Evolutionary conservation across 2,888 invertebrate species (phyloP), one percentile per base, ranked within the genome.

Genomic region (Lordiphosa fenestrarum): DNA sequence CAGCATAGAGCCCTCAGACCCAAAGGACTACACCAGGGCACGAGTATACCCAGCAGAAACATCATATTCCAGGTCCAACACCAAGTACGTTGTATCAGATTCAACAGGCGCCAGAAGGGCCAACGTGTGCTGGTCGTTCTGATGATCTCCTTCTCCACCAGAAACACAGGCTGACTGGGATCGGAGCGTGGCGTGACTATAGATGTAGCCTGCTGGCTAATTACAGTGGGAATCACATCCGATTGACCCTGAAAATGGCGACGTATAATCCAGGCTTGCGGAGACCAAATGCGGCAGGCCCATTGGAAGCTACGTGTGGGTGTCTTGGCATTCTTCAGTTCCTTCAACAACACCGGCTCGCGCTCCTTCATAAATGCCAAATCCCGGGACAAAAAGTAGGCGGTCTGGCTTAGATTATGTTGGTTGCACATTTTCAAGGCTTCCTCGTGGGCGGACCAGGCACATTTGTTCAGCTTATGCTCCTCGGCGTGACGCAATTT

Each of bases 31-130:
- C 95, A 95, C 96, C 96, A 97, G 12, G 98, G 97, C 52, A 98
- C 92, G 46, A 96, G 92, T 73, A 97, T 93, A 61, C 96, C 96
- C 82, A 98, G 93, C 78, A 97, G 92, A 89, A 95, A 97, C 94
- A 97, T 95, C 70, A 95, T 94, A 90, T 97, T 97, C 95, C 96
- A 96, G 39, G 95, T 95, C 96, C 97, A 97, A 84, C 95, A 94
- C 95, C 96, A 96, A 0, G 95, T 94, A 71, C 97, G 89, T 77
- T 92, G 92, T 70, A 92, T 92, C 66, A 94, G 93, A 89, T 96
- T 97, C 86, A 95, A 93, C 90, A 97, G 92, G 53, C 98, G 92
- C 98, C 98, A 98, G 80, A 95, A 93, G 0, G 96, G 96, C 95
- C 96, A 97, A 42, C 96, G 91, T 0, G 97, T 97, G 47, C 94